Base-by-base conservation (phyloP, 2,113 vertebrate species). In the Choloepus hoffmanni region DNA sequence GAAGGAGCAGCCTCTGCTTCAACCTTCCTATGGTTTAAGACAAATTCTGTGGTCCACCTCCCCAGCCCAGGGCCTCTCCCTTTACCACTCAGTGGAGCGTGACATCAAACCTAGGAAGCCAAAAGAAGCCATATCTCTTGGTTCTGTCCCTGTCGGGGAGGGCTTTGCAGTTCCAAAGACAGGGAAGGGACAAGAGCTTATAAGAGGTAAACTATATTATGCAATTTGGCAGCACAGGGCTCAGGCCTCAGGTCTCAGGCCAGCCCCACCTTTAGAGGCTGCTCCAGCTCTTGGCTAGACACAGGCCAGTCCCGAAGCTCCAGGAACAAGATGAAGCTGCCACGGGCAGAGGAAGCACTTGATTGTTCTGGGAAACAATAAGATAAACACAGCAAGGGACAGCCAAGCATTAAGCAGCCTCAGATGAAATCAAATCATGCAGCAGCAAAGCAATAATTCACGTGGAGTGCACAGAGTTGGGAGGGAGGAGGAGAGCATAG, bases 291-390 rank as follows among this genome's bases (percentile, higher is more conserved):
- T 53, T 65, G 70, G 60, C 14, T 33, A 11, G 1, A 58, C 73
- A 33, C 45, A 84, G 76, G 74, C 28, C 78, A 72, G 74, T 24
- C 82, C 55, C 78, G 74, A 89, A 86, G 40, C 77, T 78, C n/a
- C 1, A 0, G 88, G 78, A 96, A 90, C 62, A 87, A 67, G 74
- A 86, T 21, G 63, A 63, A 87, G 72, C 87, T 85, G 86, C 90
- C 70, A 90, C 89, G 74, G 88, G 65, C 73, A 85, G 73, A 85
- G 94, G 91, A 96, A 97, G 76, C 87, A 73, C 65, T 96, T 68
- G 87, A 96, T 91, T 96, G 89, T 96, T 96, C 97, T 92, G 93
- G 97, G 92, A 97, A 98, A 96, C 95, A 98, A 88, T 97, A 94
- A 92, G 97, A 97, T 89, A 96, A 98, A 97, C 93, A 96, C 65